Conservation (phyloP, 1,140 invertebrate genomes). For the Lepeophtheirus salmonis region DNA sequence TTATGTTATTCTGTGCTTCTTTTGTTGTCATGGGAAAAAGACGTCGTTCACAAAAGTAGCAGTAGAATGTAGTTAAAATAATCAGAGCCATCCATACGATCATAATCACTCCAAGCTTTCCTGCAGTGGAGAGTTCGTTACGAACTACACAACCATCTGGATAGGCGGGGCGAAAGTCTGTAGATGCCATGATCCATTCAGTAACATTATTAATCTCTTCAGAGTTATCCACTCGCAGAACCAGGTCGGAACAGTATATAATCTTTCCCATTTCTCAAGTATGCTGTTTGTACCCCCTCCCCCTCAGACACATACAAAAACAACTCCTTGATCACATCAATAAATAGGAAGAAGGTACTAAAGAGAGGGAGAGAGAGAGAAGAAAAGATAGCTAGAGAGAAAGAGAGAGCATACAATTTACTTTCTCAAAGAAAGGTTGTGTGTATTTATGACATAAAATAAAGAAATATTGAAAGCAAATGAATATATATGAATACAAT, state of each 20-base stretch:
- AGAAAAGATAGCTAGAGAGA: too few species aligned
- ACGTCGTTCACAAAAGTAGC: constrained; percentile 14
- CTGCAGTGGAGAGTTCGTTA: not conserved
- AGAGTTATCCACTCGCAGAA: constrained; percentile 5
- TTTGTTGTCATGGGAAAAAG: constrained; percentile 10
- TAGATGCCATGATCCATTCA: constrained; percentile 3
- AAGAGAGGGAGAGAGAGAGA: not conserved
- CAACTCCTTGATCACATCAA: not conserved
- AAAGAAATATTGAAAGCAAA: too few species aligned
- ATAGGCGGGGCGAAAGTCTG: constrained; percentile 2
- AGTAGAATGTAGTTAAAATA: constrained; percentile 9
- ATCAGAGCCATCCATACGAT: constrained; percentile 11
- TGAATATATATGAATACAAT: too few species aligned
- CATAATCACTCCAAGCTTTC: constrained; percentile 8
- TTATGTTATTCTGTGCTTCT: too few species aligned
- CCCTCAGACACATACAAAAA: not conserved
- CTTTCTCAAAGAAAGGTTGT: too few species aligned
- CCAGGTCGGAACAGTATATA: constrained; percentile 15
- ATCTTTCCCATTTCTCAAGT: constrained; percentile 1
- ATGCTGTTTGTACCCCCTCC: too few species aligned
- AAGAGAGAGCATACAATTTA: too few species aligned
- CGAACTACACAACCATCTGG: constrained; percentile 10
- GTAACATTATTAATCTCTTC: constrained; percentile 14
- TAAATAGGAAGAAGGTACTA: not conserved
- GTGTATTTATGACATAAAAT: too few species aligned